phyloP scores from a whole-genome alignment of 53 echinoderm and acorn worm species.

The Patiria pectinifera region DNA sequence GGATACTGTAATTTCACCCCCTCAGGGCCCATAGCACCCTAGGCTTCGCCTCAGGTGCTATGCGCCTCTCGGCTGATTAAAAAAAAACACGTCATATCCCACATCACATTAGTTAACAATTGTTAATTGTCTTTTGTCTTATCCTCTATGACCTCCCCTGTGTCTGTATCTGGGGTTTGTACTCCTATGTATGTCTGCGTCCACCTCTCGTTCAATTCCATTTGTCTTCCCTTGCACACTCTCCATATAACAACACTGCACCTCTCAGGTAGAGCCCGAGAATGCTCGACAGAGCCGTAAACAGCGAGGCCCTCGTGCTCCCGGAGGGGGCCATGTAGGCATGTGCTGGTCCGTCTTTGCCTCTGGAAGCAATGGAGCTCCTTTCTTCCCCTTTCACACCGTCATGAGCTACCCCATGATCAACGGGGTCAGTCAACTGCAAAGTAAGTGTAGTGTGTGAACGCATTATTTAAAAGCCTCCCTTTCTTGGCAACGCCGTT shows the following conservation, averaged over 20 bases:
- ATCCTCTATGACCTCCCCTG: too few species aligned
- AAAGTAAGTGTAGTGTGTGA: constrained; percentile 43
- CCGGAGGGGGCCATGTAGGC: constrained; percentile 66
- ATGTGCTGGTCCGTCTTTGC: constrained; percentile 69
- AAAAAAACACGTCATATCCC: too few species aligned
- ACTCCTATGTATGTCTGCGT: neutral
- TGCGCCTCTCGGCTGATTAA: too few species aligned
- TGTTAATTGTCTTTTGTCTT: too few species aligned
- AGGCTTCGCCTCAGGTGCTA: too few species aligned
- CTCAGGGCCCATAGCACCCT: too few species aligned
- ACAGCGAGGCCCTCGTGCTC: constrained; percentile 70
- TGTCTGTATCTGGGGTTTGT: too few species aligned
- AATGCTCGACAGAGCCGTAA: constrained; percentile 62
- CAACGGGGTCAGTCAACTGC: constrained; percentile 67
- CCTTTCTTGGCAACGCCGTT: neutral
- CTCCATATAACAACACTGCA: neutral
- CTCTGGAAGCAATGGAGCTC: constrained; percentile 71
- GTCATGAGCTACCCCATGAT: constrained; percentile 72
- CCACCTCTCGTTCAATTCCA: neutral
- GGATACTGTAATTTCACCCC: too few species aligned
- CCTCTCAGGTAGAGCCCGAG: constrained; percentile 73
- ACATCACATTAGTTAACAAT: too few species aligned
- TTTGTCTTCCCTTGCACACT: neutral
- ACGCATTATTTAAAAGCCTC: neutral
- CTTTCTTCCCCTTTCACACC: constrained; percentile 58